A percentile compares a stretch with the other conserved stretches of the same genome.
phyloP scores from a whole-genome alignment of 2,888 invertebrate genomes.

The Scaeva pyrastri region DNA sequence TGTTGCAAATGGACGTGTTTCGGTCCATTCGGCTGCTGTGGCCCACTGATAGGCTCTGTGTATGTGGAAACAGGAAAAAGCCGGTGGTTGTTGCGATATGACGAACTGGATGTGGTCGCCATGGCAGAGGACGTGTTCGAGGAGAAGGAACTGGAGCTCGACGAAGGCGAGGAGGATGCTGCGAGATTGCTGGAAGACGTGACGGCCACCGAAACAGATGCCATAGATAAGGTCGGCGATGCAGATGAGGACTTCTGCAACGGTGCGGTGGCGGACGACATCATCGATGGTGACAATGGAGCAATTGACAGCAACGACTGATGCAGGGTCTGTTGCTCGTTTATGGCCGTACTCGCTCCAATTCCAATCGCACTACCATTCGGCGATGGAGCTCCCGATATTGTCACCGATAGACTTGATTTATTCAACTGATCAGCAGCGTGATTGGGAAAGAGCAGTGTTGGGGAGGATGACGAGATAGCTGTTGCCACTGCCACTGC shows the following conservation, averaged over 20 bases:
- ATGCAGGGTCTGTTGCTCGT: slow-evolving; percentile 58
- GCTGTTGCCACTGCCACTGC: slow-evolving; percentile 60
- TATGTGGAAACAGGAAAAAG: slow-evolving; percentile 90
- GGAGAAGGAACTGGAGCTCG: slow-evolving; percentile 67
- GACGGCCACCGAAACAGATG: slow-evolving; percentile 66
- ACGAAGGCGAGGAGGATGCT: slow-evolving; percentile 66
- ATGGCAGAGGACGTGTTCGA: slow-evolving; percentile 63
- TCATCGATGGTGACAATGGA: slow-evolving; percentile 61
- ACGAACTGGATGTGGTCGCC: slow-evolving; percentile 75
- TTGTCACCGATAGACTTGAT: slow-evolving; percentile 82
- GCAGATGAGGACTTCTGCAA: slow-evolving; percentile 62
- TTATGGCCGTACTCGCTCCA: slow-evolving; percentile 49
- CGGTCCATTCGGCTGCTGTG: slow-evolving; percentile 35
- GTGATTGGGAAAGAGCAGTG: slow-evolving; percentile 59
- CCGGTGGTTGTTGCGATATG: slow-evolving; percentile 84
- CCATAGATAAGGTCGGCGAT: slow-evolving; percentile 61
- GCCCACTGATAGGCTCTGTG: slow-evolving; percentile 84
- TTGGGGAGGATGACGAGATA: slow-evolving; percentile 55
- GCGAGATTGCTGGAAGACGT: slow-evolving; percentile 55
- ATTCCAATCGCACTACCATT: slow-evolving; percentile 64
- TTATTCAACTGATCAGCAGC: slow-evolving; percentile 78
- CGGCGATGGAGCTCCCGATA: slow-evolving; percentile 76
- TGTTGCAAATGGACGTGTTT: slow-evolving; percentile 72
- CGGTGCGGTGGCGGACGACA: slow-evolving; percentile 45
- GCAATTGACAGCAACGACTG: slow-evolving; percentile 61